Evolutionary conservation across 2,113 vertebrate genomes (phyloP).

Genomic region (Thunnus thynnus): DNA sequence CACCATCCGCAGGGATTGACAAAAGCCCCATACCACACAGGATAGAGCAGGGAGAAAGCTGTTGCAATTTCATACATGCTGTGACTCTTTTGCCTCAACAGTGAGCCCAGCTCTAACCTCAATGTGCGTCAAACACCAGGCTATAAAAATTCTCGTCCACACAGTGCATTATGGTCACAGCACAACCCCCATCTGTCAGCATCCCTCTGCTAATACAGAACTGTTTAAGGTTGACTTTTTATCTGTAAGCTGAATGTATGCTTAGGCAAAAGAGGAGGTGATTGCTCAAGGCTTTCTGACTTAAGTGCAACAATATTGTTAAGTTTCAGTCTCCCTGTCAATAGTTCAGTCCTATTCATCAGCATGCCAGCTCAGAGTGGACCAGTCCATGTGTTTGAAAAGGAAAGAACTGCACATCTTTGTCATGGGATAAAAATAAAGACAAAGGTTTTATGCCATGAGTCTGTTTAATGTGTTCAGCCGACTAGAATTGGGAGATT

Average conservation of each 20-base stretch:
- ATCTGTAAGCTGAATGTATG: conserved; percentile 36
- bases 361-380: conserved; percentile 11
- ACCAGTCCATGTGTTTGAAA: conserved; percentile 14
- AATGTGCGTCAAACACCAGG: conserved; percentile 49
- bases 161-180: conserved; percentile 5
- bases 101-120: conserved; percentile 37
- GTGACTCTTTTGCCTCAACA: conserved; percentile 20
- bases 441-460: conserved; percentile 44
- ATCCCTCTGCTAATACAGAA: conserved; percentile 25
- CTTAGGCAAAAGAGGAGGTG: neutral
- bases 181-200: conserved; percentile 35
- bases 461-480: conserved; percentile 39
- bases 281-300: neutral
- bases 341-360: conserved; percentile 24
- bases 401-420: conserved; percentile 20
- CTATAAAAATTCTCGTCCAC: conserved; percentile 53
- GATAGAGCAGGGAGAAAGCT: conserved; percentile 10
- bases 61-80: conserved; percentile 48
- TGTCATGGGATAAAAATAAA: conserved; percentile 51
- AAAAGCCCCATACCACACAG: conserved; percentile 14
- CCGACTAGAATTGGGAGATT: conserved; percentile 59
- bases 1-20: conserved; percentile 33
- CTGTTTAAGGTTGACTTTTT: neutral
- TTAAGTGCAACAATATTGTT: neutral
- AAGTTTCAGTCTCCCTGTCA: neutral